Conservation (phyloP, 2,797 vertebrate species). For the Enteromius argenteus region DNA sequence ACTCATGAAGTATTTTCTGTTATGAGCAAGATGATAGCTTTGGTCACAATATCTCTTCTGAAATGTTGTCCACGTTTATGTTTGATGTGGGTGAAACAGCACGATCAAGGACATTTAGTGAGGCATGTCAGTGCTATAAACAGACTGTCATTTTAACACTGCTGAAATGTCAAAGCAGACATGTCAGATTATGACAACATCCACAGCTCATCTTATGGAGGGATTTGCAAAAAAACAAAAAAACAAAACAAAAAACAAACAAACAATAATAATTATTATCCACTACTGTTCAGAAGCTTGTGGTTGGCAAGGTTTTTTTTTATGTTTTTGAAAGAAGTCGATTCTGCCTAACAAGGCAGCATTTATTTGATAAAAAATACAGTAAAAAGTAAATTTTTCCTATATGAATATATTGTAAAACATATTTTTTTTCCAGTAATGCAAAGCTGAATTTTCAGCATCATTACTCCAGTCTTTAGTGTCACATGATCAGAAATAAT, state of each 20-base stretch:
- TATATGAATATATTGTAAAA: neutral
- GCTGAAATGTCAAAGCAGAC: slow-evolving; percentile 35
- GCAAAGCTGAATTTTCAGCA: neutral
- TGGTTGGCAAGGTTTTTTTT: too few species aligned
- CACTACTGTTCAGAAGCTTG: neutral
- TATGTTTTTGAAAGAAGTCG: neutral
- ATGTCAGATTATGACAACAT: neutral
- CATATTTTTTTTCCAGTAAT: neutral
- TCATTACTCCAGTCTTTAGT: neutral
- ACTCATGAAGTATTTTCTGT: neutral
- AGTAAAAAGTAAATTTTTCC: neutral
- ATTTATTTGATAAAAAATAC: neutral
- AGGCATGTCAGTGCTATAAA: slow-evolving; percentile 29
- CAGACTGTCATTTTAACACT: slow-evolving; percentile 29
- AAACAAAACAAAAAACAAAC: too few species aligned
- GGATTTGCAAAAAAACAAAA: neutral
- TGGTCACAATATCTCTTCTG: neutral
- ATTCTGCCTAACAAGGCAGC: neutral
- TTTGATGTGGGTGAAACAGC: neutral
- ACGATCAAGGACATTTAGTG: slow-evolving; percentile 30
- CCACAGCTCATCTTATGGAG: neutral
- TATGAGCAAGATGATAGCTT: neutral
- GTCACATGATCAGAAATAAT: neutral
- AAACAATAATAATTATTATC: neutral
- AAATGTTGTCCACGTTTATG: slow-evolving; percentile 17